These are phyloP conservation scores for Arion vulgaris DNA, from an alignment of 1,140 invertebrate genomes.

Conservation along the genomic window DNA sequence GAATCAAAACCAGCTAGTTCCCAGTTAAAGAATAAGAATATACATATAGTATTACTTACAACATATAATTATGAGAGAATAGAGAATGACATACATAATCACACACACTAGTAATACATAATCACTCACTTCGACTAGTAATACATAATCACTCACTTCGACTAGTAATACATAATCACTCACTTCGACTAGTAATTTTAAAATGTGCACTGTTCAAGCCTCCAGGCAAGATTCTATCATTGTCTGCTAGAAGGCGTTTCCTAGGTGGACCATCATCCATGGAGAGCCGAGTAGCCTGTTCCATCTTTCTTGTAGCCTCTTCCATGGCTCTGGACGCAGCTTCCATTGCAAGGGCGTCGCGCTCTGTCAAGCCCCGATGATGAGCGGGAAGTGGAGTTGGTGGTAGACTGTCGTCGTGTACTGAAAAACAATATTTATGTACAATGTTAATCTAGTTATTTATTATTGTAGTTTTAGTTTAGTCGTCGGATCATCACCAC, in stretches of 20 bases:
- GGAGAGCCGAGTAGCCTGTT: slow-evolving; percentile 63
- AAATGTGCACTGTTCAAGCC: slow-evolving; percentile 83
- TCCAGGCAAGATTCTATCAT: slow-evolving; percentile 67
- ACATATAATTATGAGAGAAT: no score
- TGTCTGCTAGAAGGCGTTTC: slow-evolving; percentile 72
- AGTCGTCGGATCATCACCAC: no score
- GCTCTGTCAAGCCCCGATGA: slow-evolving; percentile 65
- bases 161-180: slow-evolving; percentile 68
- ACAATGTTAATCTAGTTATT: no score
- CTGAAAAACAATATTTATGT: no score
- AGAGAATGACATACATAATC: no score
- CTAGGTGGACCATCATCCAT: slow-evolving; percentile 65
- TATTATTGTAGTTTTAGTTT: no score
- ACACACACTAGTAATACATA: background rate
- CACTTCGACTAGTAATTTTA: slow-evolving; percentile 91
- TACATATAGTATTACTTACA: no score
- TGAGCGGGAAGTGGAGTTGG: slow-evolving; percentile 61
- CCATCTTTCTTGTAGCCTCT: slow-evolving; percentile 70
- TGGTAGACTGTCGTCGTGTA: slow-evolving; percentile 66
- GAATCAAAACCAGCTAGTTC: no score
- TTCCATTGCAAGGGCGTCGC: slow-evolving; percentile 71
- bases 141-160: no score
- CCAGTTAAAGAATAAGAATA: no score
- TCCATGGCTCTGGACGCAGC: slow-evolving; percentile 71
- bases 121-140: no score